Conservation (phyloP, 1,140 invertebrate genomes). For the Lycorma delicatula region DNA sequence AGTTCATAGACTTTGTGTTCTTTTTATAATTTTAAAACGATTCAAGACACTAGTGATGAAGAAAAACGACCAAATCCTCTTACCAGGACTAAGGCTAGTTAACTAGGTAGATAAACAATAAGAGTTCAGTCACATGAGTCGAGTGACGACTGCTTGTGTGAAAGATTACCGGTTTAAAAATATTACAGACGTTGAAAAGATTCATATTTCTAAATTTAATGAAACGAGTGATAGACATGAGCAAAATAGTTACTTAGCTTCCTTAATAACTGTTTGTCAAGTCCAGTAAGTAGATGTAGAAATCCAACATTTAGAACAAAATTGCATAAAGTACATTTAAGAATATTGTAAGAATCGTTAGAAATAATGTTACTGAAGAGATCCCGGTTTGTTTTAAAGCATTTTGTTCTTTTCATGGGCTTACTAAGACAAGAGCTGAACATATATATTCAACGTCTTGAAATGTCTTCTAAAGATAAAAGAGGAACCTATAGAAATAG, state of each 20-base stretch:
- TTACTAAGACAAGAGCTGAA: not conserved
- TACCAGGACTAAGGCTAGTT: no score
- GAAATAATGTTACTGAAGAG: not conserved
- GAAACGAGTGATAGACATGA: not conserved
- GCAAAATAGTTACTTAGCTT: not conserved
- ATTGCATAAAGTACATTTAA: not conserved
- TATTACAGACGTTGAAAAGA: not conserved
- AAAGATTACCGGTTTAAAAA: not conserved
- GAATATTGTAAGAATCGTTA: not conserved
- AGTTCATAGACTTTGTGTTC: no score
- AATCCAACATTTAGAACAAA: no score
- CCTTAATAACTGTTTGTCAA: not conserved
- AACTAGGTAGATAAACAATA: not conserved
- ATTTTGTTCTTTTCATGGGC: slow-evolving; percentile 1
- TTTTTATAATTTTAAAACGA: no score
- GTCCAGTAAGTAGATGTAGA: not conserved
- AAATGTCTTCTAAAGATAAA: not conserved
- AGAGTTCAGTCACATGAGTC: not conserved
- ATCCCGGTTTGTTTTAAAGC: not conserved
- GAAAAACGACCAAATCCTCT: no score
- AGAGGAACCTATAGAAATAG: not conserved
- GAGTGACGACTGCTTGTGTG: not conserved
- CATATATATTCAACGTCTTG: not conserved
- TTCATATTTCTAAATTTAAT: not conserved
- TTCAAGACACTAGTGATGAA: no score